These are phyloP conservation scores for Bombycilla garrulus DNA, from an alignment of 2,113 vertebrate genomes.

Conservation along the genomic window DNA sequence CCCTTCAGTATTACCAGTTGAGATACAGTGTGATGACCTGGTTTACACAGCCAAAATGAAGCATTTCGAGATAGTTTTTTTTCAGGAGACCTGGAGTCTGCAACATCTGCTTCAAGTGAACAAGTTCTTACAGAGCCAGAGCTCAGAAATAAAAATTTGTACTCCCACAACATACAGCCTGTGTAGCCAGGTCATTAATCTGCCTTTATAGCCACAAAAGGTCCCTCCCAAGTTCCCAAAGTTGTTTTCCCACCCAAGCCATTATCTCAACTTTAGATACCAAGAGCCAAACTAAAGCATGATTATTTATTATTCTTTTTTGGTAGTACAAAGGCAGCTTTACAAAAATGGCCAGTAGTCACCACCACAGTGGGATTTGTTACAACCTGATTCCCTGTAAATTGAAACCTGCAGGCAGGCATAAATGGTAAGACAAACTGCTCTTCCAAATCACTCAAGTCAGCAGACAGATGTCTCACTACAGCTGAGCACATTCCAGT, in stretches of 20 bases:
- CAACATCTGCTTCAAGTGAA: neutral
- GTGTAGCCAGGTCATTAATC: neutral
- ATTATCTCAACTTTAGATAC: neutral
- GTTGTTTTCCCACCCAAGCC: neutral
- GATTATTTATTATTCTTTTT: slow-evolving; percentile 40
- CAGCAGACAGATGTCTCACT: neutral
- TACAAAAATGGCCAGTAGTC: slow-evolving; percentile 27
- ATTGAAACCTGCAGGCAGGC: neutral
- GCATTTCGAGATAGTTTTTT: neutral
- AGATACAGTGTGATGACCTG: neutral
- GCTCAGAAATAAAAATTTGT: neutral
- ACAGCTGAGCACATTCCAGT: neutral
- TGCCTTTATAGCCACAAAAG: neutral
- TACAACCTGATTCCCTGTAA: neutral
- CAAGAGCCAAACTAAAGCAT: neutral
- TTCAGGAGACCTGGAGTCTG: neutral
- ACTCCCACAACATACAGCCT: neutral
- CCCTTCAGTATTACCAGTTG: neutral
- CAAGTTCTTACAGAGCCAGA: neutral
- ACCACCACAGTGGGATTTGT: neutral
- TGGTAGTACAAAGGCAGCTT: slow-evolving; percentile 39
- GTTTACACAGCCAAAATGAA: neutral
- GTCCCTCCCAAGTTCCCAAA: neutral
- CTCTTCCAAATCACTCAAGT: neutral
- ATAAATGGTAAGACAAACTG: neutral